Evolutionary conservation across 2,797 vertebrate genomes (phyloP), one percentile per base, ranked within the genome.

Genomic region (Acrossocheilus wenchowensis): DNA sequence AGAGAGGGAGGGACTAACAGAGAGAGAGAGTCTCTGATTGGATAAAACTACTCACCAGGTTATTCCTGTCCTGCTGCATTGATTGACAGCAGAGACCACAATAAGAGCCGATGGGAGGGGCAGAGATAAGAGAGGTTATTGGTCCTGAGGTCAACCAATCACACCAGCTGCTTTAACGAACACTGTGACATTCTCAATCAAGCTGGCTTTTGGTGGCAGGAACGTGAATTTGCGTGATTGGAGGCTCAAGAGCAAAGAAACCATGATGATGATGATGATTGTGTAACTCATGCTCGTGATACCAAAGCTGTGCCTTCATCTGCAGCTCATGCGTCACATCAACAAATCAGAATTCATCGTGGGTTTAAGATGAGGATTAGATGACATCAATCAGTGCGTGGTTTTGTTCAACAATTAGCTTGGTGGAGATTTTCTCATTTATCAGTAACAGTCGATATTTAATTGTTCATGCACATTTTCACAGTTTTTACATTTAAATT

Each of bases 31-130:
- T 89, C 91, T 93, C 90, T 91, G 90, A 93, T 90, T 90, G 90
- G 90, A 91, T 80, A 90, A 71, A 94, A 90, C 92, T 93, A 98
- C 98, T 99, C 95, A 99, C 98, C 98, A 98, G 93, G 96, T 96
- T 99, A 96, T 99, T 99, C 97, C 97, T 98, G 97, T 99, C 98
- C 97, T 99, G 97, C 97, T 97, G 95, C 93, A 96, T 94, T 94
- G 95, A 96, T 95, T 95, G 93, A 94, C 92, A 96, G 94, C 92
- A 95, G 89, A 93, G 94, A 94, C 94, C 92, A 91, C 95, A 96
- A 96, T 93, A 92, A 93, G 92, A 90, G 93, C 90, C 87, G 82
- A 91, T 92, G 92, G 90, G 87, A 93, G 90, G 90, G 93, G 92
- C 85, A 94, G 92, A 95, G 92, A 96, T 91, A 95, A 95, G 88